Conservation (phyloP, 2,113 vertebrate species). For the Tupaia tana region DNA sequence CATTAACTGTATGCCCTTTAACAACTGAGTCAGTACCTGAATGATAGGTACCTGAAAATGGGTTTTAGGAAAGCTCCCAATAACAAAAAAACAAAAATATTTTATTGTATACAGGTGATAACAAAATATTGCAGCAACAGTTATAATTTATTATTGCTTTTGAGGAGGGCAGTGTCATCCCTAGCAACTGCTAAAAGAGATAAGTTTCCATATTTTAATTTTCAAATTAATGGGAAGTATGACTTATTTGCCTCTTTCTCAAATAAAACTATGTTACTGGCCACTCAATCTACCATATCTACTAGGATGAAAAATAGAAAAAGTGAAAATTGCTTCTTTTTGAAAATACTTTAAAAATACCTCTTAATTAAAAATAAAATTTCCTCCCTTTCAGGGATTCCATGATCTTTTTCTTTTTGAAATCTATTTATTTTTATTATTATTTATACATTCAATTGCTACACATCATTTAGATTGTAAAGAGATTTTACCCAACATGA, state of each 20-base stretch:
- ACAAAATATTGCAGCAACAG: background rate
- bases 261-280: background rate
- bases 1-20: conserved; percentile 4
- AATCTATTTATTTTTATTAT: no score
- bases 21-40: conserved; percentile 31
- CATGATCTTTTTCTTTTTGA: background rate
- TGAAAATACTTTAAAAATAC: background rate
- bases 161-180: background rate
- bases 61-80: background rate
- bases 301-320: conserved; percentile 34
- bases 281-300: background rate
- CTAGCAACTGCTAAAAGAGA: background rate
- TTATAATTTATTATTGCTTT: background rate
- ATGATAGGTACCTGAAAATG: conserved; percentile 65
- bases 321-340: background rate
- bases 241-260: background rate
- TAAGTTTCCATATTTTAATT: background rate
- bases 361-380: background rate
- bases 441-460: no score
- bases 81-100: conserved; percentile 28
- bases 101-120: background rate
- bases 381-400: background rate
- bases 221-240: background rate
- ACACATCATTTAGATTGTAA: no score
- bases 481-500: no score